Evolutionary conservation across 2,113 vertebrate genomes (phyloP), one percentile per base, ranked within the genome.

Genomic region (Marmota monax): DNA sequence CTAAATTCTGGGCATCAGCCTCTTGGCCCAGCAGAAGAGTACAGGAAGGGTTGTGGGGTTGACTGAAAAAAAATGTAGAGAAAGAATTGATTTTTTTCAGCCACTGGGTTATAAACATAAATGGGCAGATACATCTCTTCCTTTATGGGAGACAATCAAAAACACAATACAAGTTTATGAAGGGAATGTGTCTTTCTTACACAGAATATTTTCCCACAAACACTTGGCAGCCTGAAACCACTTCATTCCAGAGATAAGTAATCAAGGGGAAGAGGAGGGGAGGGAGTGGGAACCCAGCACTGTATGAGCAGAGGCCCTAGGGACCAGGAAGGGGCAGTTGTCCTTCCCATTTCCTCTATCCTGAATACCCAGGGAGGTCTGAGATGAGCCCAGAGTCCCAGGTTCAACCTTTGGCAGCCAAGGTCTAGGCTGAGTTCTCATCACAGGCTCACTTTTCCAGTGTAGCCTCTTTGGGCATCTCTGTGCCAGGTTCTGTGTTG

Each of bases 61-160:
- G 70, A 67, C 72, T 89, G 39, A 61, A 92, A 92, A 61, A 92
- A 97, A 82, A 51, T 9, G 1, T 39, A 65, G 37, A 92, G 22
- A 97, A 39, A 72, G 84, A 97, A 97, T 79, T 72, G 70, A 94
- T 93, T 96, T 84, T 79, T 78, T 70, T 4, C 13, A 92, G 79
- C 91, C 73, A 87, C 94, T 92, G 25, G 53, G 76, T 67, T 7
- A 0, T 97, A 96, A 97, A 96, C 91, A 89, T 85, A 97, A 96
- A 96, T 89, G 88, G 58, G 88, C 97, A 97, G 93, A 95, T 76
- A 37, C 92, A 96, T 88, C 51, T 85, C 95, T 92, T 94, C 76
- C 85, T 98, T 96, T 93, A 96, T 90, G 84, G 89, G 92, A 93
- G 83, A 96, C 89, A 23, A 95, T 97, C 70, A 96, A 97, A 97